Evolutionary conservation across 2,888 invertebrate genomes (phyloP).

Genomic region (Apamea anceps): DNA sequence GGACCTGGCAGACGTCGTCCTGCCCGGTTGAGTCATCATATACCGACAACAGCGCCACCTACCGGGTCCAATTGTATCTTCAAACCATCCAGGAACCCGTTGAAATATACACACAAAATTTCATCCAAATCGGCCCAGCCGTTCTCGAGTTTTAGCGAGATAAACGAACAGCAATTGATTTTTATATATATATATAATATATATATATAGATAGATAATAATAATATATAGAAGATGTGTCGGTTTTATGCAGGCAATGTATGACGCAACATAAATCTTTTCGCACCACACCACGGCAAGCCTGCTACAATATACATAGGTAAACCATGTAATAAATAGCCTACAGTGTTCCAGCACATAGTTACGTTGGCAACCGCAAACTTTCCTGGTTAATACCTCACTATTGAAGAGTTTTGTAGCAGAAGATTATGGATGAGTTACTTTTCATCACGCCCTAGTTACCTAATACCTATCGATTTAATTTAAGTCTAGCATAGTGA

Average conservation of each 20-base stretch:
- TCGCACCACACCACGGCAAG: neutral
- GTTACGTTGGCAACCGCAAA: conserved; percentile 24
- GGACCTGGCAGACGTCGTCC: no score
- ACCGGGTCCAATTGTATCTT: no score
- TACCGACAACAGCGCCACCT: no score
- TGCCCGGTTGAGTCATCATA: no score
- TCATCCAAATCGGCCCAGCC: no score
- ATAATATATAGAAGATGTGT: no score
- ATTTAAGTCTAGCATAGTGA: conserved; percentile 14
- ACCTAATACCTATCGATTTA: conserved; percentile 37
- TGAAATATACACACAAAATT: no score
- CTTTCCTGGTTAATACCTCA: conserved; percentile 35
- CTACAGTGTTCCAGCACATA: conserved; percentile 17
- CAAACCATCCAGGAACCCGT: no score
- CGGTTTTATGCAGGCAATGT: neutral
- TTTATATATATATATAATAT: no score
- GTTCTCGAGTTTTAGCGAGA: no score
- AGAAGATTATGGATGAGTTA: conserved; percentile 42
- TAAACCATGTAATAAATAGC: conserved; percentile 9
- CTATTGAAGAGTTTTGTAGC: conserved; percentile 46
- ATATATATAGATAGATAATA: no score
- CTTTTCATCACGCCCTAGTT: conserved; percentile 34
- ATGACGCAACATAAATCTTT: conserved; percentile 3
- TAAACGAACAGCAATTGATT: no score
- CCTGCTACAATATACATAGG: neutral